Base-by-base conservation (phyloP, 2,888 invertebrate species). In the Drosophila subquinaria region DNA sequence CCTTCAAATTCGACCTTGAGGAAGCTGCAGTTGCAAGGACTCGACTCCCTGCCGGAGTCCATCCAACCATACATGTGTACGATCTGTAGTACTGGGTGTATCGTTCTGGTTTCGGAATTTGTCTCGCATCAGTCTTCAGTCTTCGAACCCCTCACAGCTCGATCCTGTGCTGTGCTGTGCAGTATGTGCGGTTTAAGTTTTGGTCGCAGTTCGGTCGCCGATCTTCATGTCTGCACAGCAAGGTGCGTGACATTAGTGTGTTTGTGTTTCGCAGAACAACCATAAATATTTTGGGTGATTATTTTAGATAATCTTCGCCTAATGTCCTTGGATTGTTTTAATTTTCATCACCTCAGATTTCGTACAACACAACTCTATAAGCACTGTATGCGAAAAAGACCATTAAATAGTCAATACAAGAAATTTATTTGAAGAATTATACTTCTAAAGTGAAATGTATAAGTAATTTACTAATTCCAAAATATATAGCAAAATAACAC, bases 231-330 rank as follows among this genome's bases (percentile, higher is more conserved):
- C 36, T 42, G 75, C 90, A 81, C 88, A 89, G 90, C 89, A 77
- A 88, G 89, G 88, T 88, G 89, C 87, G 67, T 69, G 79, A 80
- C 83, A 88, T 86, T 86, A 76, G 35, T 38, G 38, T 70, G 65
- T 53, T 70, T 68, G 66, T 78, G 65, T 81, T 87, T 87, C 90
- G 77, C 68, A 79, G 87, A 88, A 88, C 53, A 63, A 63, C 72
- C 79, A 69, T 81, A 84, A 89, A 88, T 88, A 88, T 91, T 90
- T 90, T 90, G 81, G 79, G 82, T 90, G 90, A 90, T 90, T 90
- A 90, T 91, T 83, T 90, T 81, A 83, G 82, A 90, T 90, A 88
- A 90, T 90, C 85, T 83, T 81, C 53, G 62, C 27, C 69, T 79
- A 87, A 87, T 88, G 86, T 78, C 83, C 87, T 88, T 88, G 81